These are phyloP conservation scores for Microplitis mediator DNA, from an alignment of 1,140 invertebrate species.

Conservation along the genomic window DNA sequence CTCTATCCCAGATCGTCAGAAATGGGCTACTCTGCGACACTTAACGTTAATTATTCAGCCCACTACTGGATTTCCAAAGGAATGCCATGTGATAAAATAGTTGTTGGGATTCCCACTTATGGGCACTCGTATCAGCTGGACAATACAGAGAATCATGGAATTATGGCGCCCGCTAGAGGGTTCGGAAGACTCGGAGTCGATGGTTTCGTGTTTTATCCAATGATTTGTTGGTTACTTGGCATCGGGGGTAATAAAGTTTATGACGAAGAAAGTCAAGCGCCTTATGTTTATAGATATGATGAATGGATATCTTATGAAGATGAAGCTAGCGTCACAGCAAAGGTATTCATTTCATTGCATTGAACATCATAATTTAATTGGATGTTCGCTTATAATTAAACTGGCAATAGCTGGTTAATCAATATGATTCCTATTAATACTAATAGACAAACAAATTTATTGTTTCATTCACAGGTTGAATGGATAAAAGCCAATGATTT, in stretches of 20 bases:
- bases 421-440: no score
- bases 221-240: slow-evolving; percentile 72
- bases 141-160: slow-evolving; percentile 69
- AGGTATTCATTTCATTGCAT: slow-evolving; percentile 60
- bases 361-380: no score
- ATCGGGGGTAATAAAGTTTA: slow-evolving; percentile 64
- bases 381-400: not conserved
- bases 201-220: slow-evolving; percentile 76
- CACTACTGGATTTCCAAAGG: slow-evolving; percentile 81
- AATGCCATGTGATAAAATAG: slow-evolving; percentile 81
- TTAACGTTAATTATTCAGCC: slow-evolving; percentile 85
- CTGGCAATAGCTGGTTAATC: no score
- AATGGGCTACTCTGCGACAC: slow-evolving; percentile 69
- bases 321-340: slow-evolving; percentile 72
- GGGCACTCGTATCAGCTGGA: slow-evolving; percentile 80
- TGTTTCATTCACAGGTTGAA: slow-evolving; percentile 60
- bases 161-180: slow-evolving; percentile 75
- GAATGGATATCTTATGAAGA: slow-evolving; percentile 94
- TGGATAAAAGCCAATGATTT: slow-evolving; percentile 70
- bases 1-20: slow-evolving; percentile 70
- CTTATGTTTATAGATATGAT: slow-evolving; percentile 74
- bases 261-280: slow-evolving; percentile 74
- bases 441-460: not conserved
- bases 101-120: slow-evolving; percentile 89
- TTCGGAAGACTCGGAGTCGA: slow-evolving; percentile 68